Percentiles rank a stretch among this genome's conserved stretches.
These are phyloP conservation scores for Trematomus loennbergii DNA, from an alignment of 2,113 vertebrate species.

Conservation along the genomic window DNA sequence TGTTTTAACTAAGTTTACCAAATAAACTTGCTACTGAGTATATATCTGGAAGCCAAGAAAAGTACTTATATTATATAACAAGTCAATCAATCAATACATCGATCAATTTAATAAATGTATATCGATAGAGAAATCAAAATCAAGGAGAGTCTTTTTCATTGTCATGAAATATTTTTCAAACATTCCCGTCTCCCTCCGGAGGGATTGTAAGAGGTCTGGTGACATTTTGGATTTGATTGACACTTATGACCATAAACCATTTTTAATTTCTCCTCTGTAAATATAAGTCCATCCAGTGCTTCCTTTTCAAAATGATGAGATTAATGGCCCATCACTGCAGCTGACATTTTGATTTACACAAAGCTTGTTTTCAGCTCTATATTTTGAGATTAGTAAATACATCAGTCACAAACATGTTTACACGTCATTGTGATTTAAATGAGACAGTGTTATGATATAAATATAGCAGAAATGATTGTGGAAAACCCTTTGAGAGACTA, in stretches of 20 bases:
- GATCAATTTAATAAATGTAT: background rate
- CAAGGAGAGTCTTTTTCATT: too few species aligned
- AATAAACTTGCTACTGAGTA: background rate
- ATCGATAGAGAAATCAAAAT: background rate
- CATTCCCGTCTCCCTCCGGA: too few species aligned
- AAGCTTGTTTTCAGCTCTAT: background rate
- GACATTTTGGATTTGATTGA: slow-evolving; percentile 26
- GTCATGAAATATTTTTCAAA: too few species aligned
- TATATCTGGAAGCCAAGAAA: background rate
- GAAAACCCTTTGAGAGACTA: background rate
- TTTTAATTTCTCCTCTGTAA: background rate
- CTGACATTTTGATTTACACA: background rate
- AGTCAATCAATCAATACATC: too few species aligned
- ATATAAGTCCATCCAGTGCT: background rate
- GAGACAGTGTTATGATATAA: background rate
- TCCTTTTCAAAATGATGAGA: too few species aligned
- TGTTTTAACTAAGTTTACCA: background rate
- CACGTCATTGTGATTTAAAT: slow-evolving; percentile 6
- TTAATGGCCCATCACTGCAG: too few species aligned
- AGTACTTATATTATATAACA: too few species aligned
- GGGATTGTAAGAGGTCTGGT: too few species aligned
- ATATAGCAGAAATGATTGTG: slow-evolving; percentile 16
- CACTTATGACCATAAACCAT: slow-evolving; percentile 12
- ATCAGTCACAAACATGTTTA: background rate
- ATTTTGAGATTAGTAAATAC: background rate